Conservation (phyloP, 1,140 invertebrate species). For the Trichonephila clavipes region DNA sequence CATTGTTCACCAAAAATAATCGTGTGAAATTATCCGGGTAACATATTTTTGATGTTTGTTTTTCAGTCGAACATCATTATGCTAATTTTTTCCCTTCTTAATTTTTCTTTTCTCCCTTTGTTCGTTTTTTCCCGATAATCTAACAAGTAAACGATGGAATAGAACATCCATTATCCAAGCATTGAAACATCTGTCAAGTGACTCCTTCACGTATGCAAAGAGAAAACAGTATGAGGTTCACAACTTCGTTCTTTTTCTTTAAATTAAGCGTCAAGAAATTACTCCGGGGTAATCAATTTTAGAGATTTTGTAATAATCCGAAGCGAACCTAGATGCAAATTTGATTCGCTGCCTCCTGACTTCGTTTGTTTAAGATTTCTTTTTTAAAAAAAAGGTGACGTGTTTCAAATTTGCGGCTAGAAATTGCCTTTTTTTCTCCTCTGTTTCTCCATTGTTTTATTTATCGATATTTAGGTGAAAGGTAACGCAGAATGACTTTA, state of each 20-base stretch:
- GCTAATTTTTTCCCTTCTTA: constrained; percentile 32
- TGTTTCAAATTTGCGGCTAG: constrained; percentile 45
- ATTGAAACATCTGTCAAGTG: constrained; percentile 67
- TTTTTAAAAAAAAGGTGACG: constrained; percentile 37
- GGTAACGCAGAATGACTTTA: not conserved
- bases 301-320: not conserved
- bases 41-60: not conserved
- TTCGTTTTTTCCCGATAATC: constrained; percentile 7
- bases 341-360: constrained; percentile 49
- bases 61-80: constrained; percentile 39
- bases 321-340: constrained; percentile 53
- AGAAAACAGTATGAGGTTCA: constrained; percentile 34
- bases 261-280: constrained; percentile 75
- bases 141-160: constrained; percentile 40
- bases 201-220: constrained; percentile 29
- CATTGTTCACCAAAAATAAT: not conserved
- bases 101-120: not conserved
- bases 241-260: constrained; percentile 48
- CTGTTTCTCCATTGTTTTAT: not conserved
- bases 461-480: not conserved
- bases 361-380: constrained; percentile 38
- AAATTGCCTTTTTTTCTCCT: not conserved
- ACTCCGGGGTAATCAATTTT: constrained; percentile 69
- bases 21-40: not conserved
- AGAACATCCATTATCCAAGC: constrained; percentile 48